phyloP scores from a whole-genome alignment of 2,113 vertebrate genomes.

The Ranitomeya imitator region DNA sequence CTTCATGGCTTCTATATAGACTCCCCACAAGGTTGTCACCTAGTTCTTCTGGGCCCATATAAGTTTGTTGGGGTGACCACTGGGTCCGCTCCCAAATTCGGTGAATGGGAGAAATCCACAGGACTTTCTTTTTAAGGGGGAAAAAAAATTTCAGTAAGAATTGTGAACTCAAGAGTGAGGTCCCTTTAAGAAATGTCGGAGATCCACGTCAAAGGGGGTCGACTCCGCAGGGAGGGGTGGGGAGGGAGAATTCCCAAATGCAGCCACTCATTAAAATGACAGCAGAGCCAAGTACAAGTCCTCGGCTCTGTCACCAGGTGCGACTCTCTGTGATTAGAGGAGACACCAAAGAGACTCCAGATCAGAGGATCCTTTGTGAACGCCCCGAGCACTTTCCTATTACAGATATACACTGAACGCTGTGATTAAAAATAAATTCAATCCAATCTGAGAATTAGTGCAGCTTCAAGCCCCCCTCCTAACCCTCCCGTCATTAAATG shows the following conservation, averaged over 20 bases:
- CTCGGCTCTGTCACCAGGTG: constrained; percentile 20
- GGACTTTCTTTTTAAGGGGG: too few species aligned
- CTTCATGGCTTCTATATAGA: too few species aligned
- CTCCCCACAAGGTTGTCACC: too few species aligned
- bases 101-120: too few species aligned
- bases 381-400: constrained; percentile 30
- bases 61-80: neutral
- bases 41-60: too few species aligned
- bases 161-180: neutral
- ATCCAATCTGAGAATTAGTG: neutral
- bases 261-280: constrained; percentile 7
- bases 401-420: constrained; percentile 11
- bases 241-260: neutral
- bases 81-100: neutral
- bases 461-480: neutral
- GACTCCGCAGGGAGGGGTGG: neutral
- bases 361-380: constrained; percentile 30
- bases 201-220: neutral
- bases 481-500: neutral
- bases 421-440: constrained; percentile 8
- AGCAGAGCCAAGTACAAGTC: neutral
- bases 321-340: constrained; percentile 33
- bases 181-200: neutral
- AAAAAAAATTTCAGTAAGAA: neutral
- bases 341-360: constrained; percentile 34